A percentile compares a stretch with the other conserved stretches of the same genome.
Evolutionary conservation across 2,113 vertebrate species (phyloP).

Genomic region (Lutjanus erythropterus): DNA sequence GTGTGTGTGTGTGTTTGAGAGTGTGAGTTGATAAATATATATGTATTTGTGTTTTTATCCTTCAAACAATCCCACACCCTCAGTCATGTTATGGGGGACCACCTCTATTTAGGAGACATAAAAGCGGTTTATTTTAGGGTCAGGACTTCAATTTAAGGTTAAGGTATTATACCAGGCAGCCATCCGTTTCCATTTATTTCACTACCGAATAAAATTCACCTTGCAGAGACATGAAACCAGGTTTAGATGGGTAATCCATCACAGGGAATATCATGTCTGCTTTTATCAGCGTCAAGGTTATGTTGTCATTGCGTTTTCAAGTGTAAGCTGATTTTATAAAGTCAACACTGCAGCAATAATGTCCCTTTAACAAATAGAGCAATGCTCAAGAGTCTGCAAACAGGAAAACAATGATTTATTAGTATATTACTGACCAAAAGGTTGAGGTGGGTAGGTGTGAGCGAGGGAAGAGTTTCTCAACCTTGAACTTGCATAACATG

Average conservation of each 20-base stretch:
- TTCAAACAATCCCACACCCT: background rate
- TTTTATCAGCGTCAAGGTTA: conserved; percentile 28
- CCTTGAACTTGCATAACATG: background rate
- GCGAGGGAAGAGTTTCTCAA: background rate
- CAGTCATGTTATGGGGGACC: background rate
- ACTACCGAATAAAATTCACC: conserved; percentile 21
- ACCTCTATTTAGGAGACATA: conserved; percentile 3
- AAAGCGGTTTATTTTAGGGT: conserved; percentile 37
- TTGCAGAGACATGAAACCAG: conserved; percentile 24
- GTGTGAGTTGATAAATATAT: background rate
- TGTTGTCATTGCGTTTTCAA: conserved; percentile 17
- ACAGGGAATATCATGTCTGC: conserved; percentile 24
- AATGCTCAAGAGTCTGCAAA: conserved; percentile 1
- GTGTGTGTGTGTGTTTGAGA: background rate
- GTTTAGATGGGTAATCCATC: conserved; percentile 45
- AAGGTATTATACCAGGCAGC: conserved; percentile 31
- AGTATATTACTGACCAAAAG: background rate
- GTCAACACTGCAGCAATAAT: background rate
- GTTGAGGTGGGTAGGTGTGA: background rate
- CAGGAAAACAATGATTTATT: background rate
- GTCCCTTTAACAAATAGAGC: background rate
- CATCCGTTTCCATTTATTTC: conserved; percentile 42
- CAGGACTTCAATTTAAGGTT: conserved; percentile 52
- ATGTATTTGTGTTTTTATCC: background rate
- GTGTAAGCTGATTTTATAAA: conserved; percentile 2